These are phyloP conservation scores for Corbicula japonica DNA, from an alignment of 2,888 invertebrate genomes.

Conservation along the genomic window DNA sequence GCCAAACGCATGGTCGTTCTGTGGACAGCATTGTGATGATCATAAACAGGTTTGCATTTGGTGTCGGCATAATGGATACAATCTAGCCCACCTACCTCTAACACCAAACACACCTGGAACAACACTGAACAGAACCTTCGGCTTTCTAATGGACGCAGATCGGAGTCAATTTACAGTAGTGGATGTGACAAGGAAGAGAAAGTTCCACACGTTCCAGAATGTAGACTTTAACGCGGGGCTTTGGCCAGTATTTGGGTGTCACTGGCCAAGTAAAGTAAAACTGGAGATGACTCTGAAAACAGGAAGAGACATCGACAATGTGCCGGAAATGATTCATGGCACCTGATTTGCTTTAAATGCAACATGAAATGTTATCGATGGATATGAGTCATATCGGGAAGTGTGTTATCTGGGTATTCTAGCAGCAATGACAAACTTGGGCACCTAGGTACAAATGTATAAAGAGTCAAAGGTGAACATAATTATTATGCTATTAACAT, in stretches of 20 bases:
- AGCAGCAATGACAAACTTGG: no score
- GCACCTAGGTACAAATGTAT: no score
- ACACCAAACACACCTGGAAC: conserved; percentile 60
- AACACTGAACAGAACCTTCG: conserved; percentile 51
- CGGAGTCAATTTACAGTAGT: conserved; percentile 53
- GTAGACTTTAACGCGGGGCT: conserved; percentile 60
- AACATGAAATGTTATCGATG: no score
- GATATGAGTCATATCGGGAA: no score
- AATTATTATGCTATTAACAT: no score
- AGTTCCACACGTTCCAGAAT: conserved; percentile 59
- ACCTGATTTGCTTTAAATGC: no score
- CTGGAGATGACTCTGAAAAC: conserved; percentile 65
- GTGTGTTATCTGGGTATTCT: no score
- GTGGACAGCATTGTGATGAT: conserved; percentile 71
- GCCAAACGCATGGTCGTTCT: conserved; percentile 70
- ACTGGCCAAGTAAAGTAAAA: conserved; percentile 73
- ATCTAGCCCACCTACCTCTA: conserved; percentile 61
- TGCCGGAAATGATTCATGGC: conserved; percentile 49
- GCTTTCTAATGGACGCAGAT: conserved; percentile 68
- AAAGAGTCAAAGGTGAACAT: no score
- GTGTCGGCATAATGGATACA: conserved; percentile 69
- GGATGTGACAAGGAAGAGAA: conserved; percentile 58
- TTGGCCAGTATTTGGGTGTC: conserved; percentile 73
- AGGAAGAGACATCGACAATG: conserved; percentile 55
- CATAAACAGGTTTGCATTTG: conserved; percentile 68